Evolutionary conservation across 2,888 invertebrate species (phyloP).

Genomic region (Trissolcus brochymenae): DNA sequence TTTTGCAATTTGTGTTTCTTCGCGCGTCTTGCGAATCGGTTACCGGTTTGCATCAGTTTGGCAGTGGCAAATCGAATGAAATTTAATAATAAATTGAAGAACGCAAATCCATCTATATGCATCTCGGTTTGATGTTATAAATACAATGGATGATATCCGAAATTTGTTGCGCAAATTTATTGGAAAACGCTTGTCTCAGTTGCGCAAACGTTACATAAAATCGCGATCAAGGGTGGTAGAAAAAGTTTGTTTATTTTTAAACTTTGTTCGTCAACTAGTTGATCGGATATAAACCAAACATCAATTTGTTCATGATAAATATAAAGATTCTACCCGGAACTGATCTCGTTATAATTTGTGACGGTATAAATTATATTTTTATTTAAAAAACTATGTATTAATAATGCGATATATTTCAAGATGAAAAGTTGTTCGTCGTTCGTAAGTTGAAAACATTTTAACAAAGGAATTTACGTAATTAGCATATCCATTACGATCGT

Average conservation of each 20-base stretch:
- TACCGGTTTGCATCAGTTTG: slow-evolving; percentile 20
- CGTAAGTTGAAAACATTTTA: slow-evolving; percentile 44
- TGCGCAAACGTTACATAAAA: slow-evolving; percentile 45
- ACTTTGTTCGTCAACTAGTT: slow-evolving; percentile 1
- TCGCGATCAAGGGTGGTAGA: slow-evolving; percentile 32
- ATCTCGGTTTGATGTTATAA: slow-evolving; percentile 31
- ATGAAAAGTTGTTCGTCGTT: too few relatives aligned
- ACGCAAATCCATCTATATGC: slow-evolving; percentile 51
- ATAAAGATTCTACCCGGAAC: too few relatives aligned
- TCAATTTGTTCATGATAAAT: too few relatives aligned
- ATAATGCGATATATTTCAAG: slow-evolving; percentile 25
- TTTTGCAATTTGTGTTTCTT: slow-evolving; percentile 1
- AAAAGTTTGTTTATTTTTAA: slow-evolving; percentile 39
- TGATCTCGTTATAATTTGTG: too few relatives aligned
- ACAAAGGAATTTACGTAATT: slow-evolving; percentile 54
- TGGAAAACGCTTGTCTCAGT: slow-evolving; percentile 27
- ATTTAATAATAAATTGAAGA: slow-evolving; percentile 32
- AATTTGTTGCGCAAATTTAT: slow-evolving; percentile 52
- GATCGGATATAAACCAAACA: neutral
- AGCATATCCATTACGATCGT: slow-evolving; percentile 54
- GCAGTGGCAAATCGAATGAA: slow-evolving; percentile 24
- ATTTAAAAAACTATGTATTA: too few relatives aligned
- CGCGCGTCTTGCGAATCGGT: neutral
- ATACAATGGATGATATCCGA: slow-evolving; percentile 39
- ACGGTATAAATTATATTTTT: too few relatives aligned